Percentiles rank a stretch among this genome's conserved stretches.
Evolutionary conservation across 2,888 invertebrate genomes (phyloP).

Genomic region (Dorcus hopei): DNA sequence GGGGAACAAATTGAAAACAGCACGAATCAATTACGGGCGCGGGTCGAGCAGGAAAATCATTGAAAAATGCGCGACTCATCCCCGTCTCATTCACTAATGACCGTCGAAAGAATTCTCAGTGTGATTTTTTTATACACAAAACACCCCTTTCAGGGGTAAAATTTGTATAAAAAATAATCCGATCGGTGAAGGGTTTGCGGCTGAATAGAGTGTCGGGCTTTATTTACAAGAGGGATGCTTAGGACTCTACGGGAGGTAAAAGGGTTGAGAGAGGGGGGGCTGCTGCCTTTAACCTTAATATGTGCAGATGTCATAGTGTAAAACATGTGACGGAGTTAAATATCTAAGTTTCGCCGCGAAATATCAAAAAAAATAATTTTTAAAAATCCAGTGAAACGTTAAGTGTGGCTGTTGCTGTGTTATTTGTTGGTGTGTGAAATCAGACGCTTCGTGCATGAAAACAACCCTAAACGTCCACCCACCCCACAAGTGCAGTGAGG

Average conservation of each 20-base stretch:
- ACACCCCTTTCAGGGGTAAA: conserved; percentile 45
- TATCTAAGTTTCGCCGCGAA: neutral
- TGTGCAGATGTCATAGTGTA: conserved; percentile 21
- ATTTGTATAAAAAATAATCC: conserved; percentile 49
- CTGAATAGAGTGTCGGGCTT: conserved; percentile 48
- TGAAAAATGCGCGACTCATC: conserved; percentile 4
- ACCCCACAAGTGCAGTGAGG: conserved; percentile 28
- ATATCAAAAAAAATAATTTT: neutral
- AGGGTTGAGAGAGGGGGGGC: conserved; percentile 36
- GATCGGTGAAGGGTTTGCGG: conserved; percentile 49
- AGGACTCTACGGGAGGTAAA: conserved; percentile 35
- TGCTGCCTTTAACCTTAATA: conserved; percentile 17
- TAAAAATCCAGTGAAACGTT: too few relatives aligned
- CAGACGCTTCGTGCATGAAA: conserved; percentile 8
- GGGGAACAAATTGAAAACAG: too few relatives aligned
- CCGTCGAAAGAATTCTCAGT: conserved; percentile 32
- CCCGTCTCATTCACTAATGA: conserved; percentile 24
- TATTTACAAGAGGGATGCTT: conserved; percentile 38
- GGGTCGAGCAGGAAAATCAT: neutral
- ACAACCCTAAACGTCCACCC: conserved; percentile 16
- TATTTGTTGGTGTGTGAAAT: conserved; percentile 5
- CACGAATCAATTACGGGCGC: neutral
- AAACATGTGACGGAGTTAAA: conserved; percentile 23
- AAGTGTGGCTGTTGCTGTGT: neutral
- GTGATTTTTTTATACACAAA: conserved; percentile 45